Evolutionary conservation across 2,888 invertebrate species (phyloP).

Genomic region (Allophyes oxyacanthae): DNA sequence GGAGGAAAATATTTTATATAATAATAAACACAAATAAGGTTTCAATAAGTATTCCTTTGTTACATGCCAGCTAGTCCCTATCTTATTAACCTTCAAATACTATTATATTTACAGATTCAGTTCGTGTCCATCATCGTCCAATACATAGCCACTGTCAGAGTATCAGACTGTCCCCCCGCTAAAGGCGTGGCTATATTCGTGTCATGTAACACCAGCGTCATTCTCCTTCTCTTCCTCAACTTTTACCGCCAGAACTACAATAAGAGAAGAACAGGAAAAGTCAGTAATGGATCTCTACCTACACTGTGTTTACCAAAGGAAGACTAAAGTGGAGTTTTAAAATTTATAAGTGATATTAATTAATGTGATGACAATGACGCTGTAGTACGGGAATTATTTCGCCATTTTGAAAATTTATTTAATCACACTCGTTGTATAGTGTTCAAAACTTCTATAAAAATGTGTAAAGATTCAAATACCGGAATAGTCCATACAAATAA

Average conservation of each 20-base stretch:
- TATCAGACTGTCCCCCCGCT: conserved; percentile 90
- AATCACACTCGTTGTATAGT: conserved; percentile 32
- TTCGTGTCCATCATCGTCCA: conserved; percentile 91
- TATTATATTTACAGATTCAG: conserved; percentile 83
- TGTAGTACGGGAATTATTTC: conserved; percentile 9
- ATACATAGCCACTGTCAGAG: conserved; percentile 79
- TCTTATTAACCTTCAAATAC: no score
- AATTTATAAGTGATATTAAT: conserved; percentile 23
- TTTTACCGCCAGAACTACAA: conserved; percentile 89
- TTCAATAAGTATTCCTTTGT: no score
- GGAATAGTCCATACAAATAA: not conserved
- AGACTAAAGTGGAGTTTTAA: conserved; percentile 30
- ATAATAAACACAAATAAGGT: no score
- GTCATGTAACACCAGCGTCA: conserved; percentile 87
- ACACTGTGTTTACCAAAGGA: conserved; percentile 48
- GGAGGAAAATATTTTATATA: no score
- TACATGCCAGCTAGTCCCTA: no score
- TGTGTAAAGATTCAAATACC: conserved; percentile 10
- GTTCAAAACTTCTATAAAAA: conserved; percentile 6
- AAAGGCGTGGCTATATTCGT: conserved; percentile 89
- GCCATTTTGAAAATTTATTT: conserved; percentile 5
- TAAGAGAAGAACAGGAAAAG: conserved; percentile 49
- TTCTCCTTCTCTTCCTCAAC: conserved; percentile 90
- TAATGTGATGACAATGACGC: conserved; percentile 36
- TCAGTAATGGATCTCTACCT: conserved; percentile 22